Base-by-base conservation (phyloP, 2,888 invertebrate species). In the Drosophila rubida region DNA sequence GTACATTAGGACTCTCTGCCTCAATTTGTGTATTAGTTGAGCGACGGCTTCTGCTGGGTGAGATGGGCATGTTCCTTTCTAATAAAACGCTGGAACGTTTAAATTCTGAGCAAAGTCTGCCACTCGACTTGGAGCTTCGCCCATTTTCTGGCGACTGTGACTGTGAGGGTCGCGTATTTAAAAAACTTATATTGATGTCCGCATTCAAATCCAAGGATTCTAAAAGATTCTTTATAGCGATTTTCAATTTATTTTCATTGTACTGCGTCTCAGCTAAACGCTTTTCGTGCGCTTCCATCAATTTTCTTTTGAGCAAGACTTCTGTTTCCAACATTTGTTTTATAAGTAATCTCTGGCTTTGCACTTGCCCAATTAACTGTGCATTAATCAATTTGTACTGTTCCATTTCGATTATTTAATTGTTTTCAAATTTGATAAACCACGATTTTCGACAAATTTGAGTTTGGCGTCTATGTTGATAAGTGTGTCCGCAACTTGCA, bases 361-460 rank as follows among this genome's bases (percentile, higher is more conserved):
- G 73, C n/a, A 74, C 66, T 27, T 75, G 70, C 13, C 48, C 22
- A 30, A 65, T 61, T 27, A 85, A 57, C 14, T 78, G 77, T n/a
- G 62, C 75, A 42, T 85, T 85, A 8, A 83, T 25, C 5, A 55
- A 14, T 32, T 72, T 78, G 27, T 84, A 84, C 8, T 69, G 39
- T 2, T 75, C 83, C 82, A 87, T 87, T 32, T 16, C 60, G 0
- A 8, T 2, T 23, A 25, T n/a, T 14, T 5, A 14, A 41, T 42
- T 2, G 11, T 48, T 9, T 30, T 30, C 9, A 11, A 22, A 32
- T 32, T 41, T n/a, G 4, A 6, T 23, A n/a, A 8, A 9, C 32
- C 13, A 37, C 0, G 6, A 2, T 23, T 13, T 35, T 6, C 19
- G 16, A 11, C 6, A 8, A 11, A 9, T 71, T 73, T 73, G 48